Evolutionary conservation across 2,888 invertebrate species (phyloP), one percentile per base, ranked within the genome.

Genomic region (Habroteleia sp.): DNA sequence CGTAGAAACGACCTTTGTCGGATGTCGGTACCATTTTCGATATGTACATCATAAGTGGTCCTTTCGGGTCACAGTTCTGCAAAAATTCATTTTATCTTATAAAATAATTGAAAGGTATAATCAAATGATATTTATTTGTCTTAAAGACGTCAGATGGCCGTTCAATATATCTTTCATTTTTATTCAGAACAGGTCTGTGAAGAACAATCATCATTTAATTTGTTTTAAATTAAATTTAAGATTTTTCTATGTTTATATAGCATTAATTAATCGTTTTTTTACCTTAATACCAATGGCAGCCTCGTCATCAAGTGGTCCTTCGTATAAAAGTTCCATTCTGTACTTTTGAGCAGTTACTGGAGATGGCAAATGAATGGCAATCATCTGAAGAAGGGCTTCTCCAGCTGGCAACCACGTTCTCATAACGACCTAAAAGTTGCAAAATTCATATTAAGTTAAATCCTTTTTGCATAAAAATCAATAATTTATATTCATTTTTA

Each of bases 21-120:
- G 97, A 95, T 8, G 99, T 99, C 80, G 99, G 99, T 89, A 99
- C 99, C 99, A 99, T 99, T 91, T 99, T 99, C 46, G 98, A 98
- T 81, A 99, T 93, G 93, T 99, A 99, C 99, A 99, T 99, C 98
- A 99, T 99, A 68, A 99, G 92, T 8, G 98, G 99, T 35, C 95
- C 99, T 81, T 97, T 95, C 7, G 99, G 95, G 90, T 99, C 97
- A 88, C 99, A 99, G 87, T 88, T 95, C 93, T 96, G 81, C 3
- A 37, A 7, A 25, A 25, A 42, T n/a, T 75, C 27, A 41, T 62
- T 42, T 74, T 48, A 20, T 10, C 10, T 25, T 35, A 35, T 7
- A 7, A 1, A 35, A 35, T 31, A 31, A 11, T 39, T 29, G 8
- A 11, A n/a, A 16, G 6, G 5, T 35, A 31, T 11, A 20, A 33